Evolutionary conservation across 1,140 invertebrate species (phyloP).

Genomic region (Pseudomyrmex concolor): DNA sequence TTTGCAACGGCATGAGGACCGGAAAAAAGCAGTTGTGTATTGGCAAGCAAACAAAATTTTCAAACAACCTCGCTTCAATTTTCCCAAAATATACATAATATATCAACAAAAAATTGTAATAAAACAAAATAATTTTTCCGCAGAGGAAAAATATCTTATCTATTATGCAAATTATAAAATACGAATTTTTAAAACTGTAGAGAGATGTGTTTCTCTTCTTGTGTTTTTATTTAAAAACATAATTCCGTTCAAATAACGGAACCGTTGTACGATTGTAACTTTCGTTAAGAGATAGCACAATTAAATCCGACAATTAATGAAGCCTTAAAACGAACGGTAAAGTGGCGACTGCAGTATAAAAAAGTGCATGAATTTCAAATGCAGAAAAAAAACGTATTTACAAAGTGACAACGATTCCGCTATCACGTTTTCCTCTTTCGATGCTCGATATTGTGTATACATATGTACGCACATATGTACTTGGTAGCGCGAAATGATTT

Average conservation of each 20-base stretch:
- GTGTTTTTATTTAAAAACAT: neutral
- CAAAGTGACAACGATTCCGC: slow-evolving; percentile 47
- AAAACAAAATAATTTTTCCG: too few species aligned
- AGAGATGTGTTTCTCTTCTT: too few species aligned
- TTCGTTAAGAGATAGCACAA: slow-evolving; percentile 38
- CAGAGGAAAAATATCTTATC: too few species aligned
- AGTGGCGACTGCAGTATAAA: neutral
- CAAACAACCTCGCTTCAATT: slow-evolving; percentile 4
- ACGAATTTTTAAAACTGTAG: too few species aligned
- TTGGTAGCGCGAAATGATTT: slow-evolving; percentile 50
- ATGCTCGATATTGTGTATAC: neutral
- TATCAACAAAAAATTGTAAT: neutral
- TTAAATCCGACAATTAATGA: slow-evolving; percentile 41
- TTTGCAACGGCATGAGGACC: slow-evolving; percentile 75
- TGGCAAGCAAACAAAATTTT: slow-evolving; percentile 39
- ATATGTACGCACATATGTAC: neutral
- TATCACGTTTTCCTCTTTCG: slow-evolving; percentile 7
- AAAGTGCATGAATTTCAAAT: slow-evolving; percentile 5
- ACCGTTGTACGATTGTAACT: slow-evolving; percentile 5
- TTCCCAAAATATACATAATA: slow-evolving; percentile 10
- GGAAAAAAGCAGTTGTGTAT: slow-evolving; percentile 39
- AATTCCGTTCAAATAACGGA: slow-evolving; percentile 4
- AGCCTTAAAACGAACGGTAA: slow-evolving; percentile 55
- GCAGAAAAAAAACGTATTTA: slow-evolving; percentile 27
- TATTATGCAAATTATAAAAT: too few species aligned